A percentile compares a stretch with the other conserved stretches of the same genome.
phyloP scores from a whole-genome alignment of 2,888 invertebrate genomes.

The Cremastinae sp. region DNA sequence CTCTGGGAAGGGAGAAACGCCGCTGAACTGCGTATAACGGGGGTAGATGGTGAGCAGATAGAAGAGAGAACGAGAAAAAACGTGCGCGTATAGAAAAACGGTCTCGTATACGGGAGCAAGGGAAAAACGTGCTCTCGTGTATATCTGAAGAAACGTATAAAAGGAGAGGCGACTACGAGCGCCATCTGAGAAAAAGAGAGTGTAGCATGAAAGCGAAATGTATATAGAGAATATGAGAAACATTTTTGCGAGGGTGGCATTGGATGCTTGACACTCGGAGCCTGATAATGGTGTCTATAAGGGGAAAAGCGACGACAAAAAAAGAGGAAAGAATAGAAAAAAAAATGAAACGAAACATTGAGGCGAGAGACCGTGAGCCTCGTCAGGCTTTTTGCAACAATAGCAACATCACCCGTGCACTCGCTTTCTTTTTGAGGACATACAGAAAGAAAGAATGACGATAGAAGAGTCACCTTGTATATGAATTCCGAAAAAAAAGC shows the following conservation, averaged over 20 bases:
- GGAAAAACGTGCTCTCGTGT: constrained; percentile 39
- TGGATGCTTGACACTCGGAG: constrained; percentile 32
- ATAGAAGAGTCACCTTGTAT: constrained; percentile 14
- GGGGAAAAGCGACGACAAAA: constrained; percentile 31
- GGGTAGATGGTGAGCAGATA: constrained; percentile 63
- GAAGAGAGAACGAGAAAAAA: constrained; percentile 62
- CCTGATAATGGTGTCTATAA: constrained; percentile 75
- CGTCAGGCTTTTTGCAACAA: constrained; percentile 5
- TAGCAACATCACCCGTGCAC: not conserved
- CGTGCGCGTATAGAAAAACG: constrained; percentile 57
- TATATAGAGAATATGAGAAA: constrained; percentile 38
- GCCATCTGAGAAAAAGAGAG: constrained; percentile 55
- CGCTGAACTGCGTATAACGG: constrained; percentile 51
- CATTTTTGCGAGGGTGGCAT: constrained; percentile 37
- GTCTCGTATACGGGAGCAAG: constrained; percentile 26
- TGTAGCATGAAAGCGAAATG: constrained; percentile 59
- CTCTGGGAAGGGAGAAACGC: constrained; percentile 49
- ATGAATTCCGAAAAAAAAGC: not conserved
- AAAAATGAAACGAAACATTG: not conserved
- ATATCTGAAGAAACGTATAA: constrained; percentile 50
- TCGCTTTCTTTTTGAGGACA: not conserved
- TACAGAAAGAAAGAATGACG: constrained; percentile 1
- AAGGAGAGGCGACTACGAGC: constrained; percentile 53
- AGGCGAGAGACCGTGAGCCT: not conserved
- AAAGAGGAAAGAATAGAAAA: constrained; percentile 72